A percentile compares a stretch with the other conserved stretches of the same genome.
phyloP scores from a whole-genome alignment of 2,888 invertebrate genomes.

The Oeneis ivallda region DNA sequence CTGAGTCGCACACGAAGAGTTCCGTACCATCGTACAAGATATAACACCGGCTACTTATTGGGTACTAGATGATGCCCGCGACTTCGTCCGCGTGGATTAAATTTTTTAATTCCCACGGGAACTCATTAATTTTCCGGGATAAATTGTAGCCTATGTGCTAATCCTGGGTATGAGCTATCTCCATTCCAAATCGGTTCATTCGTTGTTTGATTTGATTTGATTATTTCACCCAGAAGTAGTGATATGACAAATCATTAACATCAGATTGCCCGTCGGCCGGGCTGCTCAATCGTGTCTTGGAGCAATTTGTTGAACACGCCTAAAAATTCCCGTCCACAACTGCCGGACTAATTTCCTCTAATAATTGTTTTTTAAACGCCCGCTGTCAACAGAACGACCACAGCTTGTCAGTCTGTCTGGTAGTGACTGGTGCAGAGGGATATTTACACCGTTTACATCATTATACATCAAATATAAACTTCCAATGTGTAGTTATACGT shows the following conservation, averaged over 20 bases:
- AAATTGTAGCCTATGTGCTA: too few relatives aligned
- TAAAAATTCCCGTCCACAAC: constrained; percentile 19
- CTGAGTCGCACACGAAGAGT: too few relatives aligned
- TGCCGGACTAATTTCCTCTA: constrained; percentile 24
- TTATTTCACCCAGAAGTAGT: too few relatives aligned
- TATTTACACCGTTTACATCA: constrained; percentile 1
- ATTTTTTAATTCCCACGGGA: too few relatives aligned
- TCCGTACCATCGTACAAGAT: too few relatives aligned
- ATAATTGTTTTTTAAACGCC: constrained; percentile 20
- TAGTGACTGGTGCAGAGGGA: background rate
- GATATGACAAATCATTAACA: constrained; percentile 27
- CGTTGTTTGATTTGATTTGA: too few relatives aligned
- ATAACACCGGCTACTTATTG: too few relatives aligned
- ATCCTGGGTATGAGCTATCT: too few relatives aligned
- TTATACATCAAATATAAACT: constrained; percentile 2
- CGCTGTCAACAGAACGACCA: constrained; percentile 17
- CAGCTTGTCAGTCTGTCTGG: background rate
- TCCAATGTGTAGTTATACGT: background rate
- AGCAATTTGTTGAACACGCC: constrained; percentile 22
- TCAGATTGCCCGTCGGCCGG: constrained; percentile 19
- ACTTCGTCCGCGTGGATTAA: too few relatives aligned
- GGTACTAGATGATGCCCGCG: too few relatives aligned
- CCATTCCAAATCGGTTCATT: too few relatives aligned
- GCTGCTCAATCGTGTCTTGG: constrained; percentile 15
- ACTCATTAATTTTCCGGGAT: too few relatives aligned